Conservation (phyloP, 2,888 invertebrate species). For the Drosophila subsilvestris region DNA sequence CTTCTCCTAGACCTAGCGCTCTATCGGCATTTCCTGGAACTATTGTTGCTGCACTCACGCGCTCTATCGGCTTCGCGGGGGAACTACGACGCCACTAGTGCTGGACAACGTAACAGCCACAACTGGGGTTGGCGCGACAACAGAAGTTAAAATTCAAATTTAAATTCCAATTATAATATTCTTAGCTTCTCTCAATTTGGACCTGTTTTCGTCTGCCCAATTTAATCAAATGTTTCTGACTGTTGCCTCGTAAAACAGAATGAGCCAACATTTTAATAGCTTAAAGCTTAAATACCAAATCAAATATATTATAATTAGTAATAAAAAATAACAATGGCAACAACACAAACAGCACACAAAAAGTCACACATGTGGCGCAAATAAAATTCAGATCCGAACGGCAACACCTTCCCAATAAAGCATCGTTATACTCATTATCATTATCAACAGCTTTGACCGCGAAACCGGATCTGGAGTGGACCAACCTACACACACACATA, state of each 20-base stretch:
- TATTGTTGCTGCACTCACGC: neutral
- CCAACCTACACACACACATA: constrained; percentile 38
- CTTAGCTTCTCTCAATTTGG: neutral
- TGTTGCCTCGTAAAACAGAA: constrained; percentile 47
- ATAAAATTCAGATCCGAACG: constrained; percentile 54
- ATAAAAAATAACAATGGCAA: constrained; percentile 45
- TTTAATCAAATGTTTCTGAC: constrained; percentile 43
- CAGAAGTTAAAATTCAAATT: no score
- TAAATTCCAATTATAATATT: neutral
- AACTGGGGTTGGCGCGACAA: no score
- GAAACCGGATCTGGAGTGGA: constrained; percentile 63
- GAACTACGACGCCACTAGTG: neutral
- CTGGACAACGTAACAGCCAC: no score
- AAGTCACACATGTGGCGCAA: constrained; percentile 44
- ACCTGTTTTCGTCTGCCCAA: constrained; percentile 40
- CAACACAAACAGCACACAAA: constrained; percentile 12
- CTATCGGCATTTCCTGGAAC: neutral
- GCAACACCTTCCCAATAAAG: constrained; percentile 78
- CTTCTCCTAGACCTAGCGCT: no score
- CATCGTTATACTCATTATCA: constrained; percentile 78
- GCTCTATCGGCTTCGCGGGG: neutral
- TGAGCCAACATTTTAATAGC: constrained; percentile 57
- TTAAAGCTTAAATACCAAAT: constrained; percentile 64
- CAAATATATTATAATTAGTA: constrained; percentile 70
- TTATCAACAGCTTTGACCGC: constrained; percentile 74